Evolutionary conservation across 2,888 invertebrate species (phyloP).

Genomic region (Brachynemurus nebulosus): DNA sequence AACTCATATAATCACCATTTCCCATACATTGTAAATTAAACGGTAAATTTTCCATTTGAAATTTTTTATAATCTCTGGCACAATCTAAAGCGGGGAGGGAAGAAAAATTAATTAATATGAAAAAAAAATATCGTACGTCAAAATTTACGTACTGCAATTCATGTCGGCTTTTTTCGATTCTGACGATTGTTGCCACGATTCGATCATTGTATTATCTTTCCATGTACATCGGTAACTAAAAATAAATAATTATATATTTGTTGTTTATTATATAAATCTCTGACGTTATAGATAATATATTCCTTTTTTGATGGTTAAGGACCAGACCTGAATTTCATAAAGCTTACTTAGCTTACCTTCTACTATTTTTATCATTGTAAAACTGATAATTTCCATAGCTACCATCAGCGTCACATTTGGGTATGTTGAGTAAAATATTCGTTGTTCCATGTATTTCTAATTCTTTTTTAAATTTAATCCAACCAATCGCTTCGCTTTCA

Average conservation of each 20-base stretch:
- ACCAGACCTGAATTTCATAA: no score
- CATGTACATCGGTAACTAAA: conserved; percentile 46
- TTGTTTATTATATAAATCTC: no score
- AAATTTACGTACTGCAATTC: conserved; percentile 53
- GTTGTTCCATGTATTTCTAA: conserved; percentile 44
- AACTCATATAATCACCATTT: conserved; percentile 43
- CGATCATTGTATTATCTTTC: conserved; percentile 41
- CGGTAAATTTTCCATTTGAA: conserved; percentile 34
- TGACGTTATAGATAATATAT: no score
- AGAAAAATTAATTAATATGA: neutral
- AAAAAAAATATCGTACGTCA: no score
- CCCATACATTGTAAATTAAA: conserved; percentile 36
- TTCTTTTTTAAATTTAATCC: conserved; percentile 35
- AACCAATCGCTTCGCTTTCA: conserved; percentile 46
- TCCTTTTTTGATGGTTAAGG: no score
- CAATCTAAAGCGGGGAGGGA: conserved; percentile 38
- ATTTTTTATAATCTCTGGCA: conserved; percentile 42
- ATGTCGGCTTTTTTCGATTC: conserved; percentile 29
- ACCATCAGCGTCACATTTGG: conserved; percentile 52
- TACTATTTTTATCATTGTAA: no score
- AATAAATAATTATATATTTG: no score
- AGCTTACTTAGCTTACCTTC: no score
- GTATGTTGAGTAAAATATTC: conserved; percentile 35
- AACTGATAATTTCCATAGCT: conserved; percentile 43
- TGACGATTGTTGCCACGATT: conserved; percentile 34